Evolutionary conservation across 2,797 vertebrate genomes (phyloP), one percentile per base, ranked within the genome.

Genomic region (Chloroceryle inda): DNA sequence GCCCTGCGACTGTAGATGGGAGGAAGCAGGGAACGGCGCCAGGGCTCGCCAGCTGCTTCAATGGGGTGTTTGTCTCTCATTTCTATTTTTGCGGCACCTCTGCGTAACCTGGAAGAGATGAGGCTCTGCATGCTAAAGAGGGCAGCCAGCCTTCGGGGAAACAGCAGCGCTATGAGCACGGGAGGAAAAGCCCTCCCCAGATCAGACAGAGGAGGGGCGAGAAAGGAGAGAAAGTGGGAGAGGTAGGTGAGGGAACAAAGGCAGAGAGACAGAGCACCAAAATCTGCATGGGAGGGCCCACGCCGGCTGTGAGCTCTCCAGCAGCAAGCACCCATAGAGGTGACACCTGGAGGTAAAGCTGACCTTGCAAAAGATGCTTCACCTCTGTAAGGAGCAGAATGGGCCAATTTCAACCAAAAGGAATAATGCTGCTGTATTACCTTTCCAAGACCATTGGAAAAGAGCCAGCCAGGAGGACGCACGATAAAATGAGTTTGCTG

Each of bases 11-110:
- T 89, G 91, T 85, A 89, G 88, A 94, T 89, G 95, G 92, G 88
- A 96, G 91, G 85, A 83, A 96, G 74, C 77, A 90, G 95, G 95
- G 96, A 96, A 94, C 17, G 0, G 74, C 95, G 96, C 95, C 96
- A 96, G 93, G 80, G 42, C 77, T 94, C 9, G 22, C 89, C 96
- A 96, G 95, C 94, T 96, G 94, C 96, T 97, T 96, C 96, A 96
- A 95, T 90, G 92, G 95, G 89, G 88, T 10, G 58, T 83, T 95
- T 96, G 95, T 97, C 86, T 96, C 93, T 96, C 90, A 82, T 93
- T 94, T 89, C 96, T 97, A 97, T 96, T 97, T 96, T 97, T 96
- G 95, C 63, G 50, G 89, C 94, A 97, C 92, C 94, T 97, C 94
- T 95, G 95, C 20, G 88, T 95, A 96, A 95, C 96, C 94, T 96